These are phyloP conservation scores for Epizoanthus stellaris DNA, from an alignment of 92 coral and sea anemone genomes.

Conservation along the genomic window DNA sequence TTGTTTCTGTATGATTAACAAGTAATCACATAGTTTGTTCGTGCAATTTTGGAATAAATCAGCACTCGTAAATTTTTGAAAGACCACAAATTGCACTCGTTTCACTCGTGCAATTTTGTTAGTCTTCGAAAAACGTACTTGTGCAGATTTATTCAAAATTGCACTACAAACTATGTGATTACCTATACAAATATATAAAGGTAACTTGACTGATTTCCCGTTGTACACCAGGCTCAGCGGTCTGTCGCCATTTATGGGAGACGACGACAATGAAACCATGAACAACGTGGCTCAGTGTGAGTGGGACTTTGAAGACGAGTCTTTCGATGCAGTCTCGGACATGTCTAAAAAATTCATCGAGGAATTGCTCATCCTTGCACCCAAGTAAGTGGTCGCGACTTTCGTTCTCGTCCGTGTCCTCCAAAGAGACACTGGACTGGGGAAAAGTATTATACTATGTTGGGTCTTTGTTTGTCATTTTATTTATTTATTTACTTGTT, in stretches of 20 bases:
- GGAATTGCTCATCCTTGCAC: slow-evolving; percentile 80
- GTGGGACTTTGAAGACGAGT: slow-evolving; percentile 98
- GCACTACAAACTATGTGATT: too few relatives aligned
- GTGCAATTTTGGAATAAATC: too few relatives aligned
- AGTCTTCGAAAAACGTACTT: too few relatives aligned
- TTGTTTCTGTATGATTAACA: too few relatives aligned
- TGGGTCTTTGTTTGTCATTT: neutral
- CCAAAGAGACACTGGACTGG: too few relatives aligned
- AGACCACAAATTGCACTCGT: too few relatives aligned
- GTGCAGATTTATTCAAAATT: too few relatives aligned
- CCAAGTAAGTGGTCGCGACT: slow-evolving; percentile 66
- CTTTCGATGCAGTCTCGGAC: slow-evolving; percentile 93
- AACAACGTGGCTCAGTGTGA: slow-evolving; percentile 92
- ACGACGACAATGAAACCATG: slow-evolving; percentile 96
- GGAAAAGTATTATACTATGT: neutral
- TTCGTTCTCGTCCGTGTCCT: neutral
- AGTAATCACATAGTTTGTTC: too few relatives aligned
- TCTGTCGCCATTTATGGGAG: slow-evolving; percentile 99
- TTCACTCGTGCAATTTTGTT: too few relatives aligned
- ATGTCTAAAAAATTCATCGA: slow-evolving; percentile 87
- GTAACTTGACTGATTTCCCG: neutral
- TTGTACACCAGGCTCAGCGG: slow-evolving; percentile 79
- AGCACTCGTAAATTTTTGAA: too few relatives aligned
- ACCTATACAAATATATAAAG: too few relatives aligned
- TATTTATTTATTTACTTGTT: too few relatives aligned